Evolutionary conservation across 2,113 vertebrate species (phyloP).

Genomic region (Brachypteracias leptosomus): DNA sequence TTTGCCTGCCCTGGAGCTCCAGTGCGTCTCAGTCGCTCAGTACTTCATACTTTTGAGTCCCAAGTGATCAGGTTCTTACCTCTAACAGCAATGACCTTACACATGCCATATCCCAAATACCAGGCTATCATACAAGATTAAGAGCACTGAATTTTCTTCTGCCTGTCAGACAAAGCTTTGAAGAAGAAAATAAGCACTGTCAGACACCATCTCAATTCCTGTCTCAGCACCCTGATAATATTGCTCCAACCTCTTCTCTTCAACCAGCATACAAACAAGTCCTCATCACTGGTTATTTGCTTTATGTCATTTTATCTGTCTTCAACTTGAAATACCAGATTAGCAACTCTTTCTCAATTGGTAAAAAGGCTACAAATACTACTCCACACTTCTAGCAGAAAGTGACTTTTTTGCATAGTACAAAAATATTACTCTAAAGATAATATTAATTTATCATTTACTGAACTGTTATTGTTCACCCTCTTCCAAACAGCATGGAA

Average conservation of each 20-base stretch:
- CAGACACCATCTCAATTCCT: neutral
- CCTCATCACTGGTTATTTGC: rapidly evolving
- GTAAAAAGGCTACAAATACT: neutral
- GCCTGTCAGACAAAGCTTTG: neutral
- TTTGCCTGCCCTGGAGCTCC: neutral
- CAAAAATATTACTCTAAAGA: neutral
- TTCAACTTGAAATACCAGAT: neutral
- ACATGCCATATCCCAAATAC: neutral
- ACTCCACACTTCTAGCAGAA: neutral
- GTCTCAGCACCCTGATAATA: neutral
- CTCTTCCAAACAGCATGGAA: neutral
- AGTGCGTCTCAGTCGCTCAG: neutral
- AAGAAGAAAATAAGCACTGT: neutral
- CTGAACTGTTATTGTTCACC: neutral
- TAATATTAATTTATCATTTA: neutral
- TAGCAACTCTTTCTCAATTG: neutral
- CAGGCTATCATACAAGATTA: neutral
- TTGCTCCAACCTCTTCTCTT: neutral
- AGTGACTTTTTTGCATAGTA: neutral
- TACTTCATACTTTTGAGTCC: neutral
- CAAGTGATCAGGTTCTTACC: neutral
- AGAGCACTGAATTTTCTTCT: rapidly evolving
- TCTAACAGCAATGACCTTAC: neutral
- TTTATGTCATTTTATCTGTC: neutral
- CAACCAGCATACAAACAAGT: neutral